Evolutionary conservation across 2,113 vertebrate genomes (phyloP), one percentile per base, ranked within the genome.

Genomic region (Lycaon pictus): DNA sequence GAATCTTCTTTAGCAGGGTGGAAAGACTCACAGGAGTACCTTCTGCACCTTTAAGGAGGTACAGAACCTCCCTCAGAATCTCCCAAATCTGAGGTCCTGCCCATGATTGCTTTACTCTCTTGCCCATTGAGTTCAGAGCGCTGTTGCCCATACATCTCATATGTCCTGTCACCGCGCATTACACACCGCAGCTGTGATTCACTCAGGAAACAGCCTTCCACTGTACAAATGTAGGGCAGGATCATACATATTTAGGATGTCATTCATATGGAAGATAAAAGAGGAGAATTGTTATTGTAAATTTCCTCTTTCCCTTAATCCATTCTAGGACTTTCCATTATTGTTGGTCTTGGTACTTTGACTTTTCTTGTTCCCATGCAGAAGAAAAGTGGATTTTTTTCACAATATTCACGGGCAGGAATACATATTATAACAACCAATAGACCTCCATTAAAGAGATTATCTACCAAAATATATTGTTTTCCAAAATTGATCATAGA

Each of bases 161-260:
- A 22, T 62, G 22, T 35, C 56, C 56, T 63, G 1, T 37, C 15
- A 29, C 11, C 67, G 17, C 71, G 20, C 15, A 35, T 76, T 93
- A 90, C 65, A 90, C 65, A 53, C 6, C 89, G 25, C 63, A 62
- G 56, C 67, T 86, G 16, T 74, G 27, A 58, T 92, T 93, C 60
- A 81, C 60, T 81, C 67, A 81, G 94, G 65, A 96, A 96, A 95
- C 27, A 96, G 60, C 74, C 37, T 90, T 96, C 27, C 84, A 63
- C 51, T 88, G 13, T 37, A 83, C 79, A 95, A 88, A 72, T 48
- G 51, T 56, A 95, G 83, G 93, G 89, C 56, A 71, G 7, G 23
- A 67, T 81, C 88, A 88, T 58, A 80, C 29, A 76, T 80, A 65
- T 83, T 83, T 76, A 96, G 84, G 83, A 90, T 90, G 63, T 56